These are phyloP conservation scores for Chironomus tentans DNA, from an alignment of 2,888 invertebrate species.

Conservation along the genomic window DNA sequence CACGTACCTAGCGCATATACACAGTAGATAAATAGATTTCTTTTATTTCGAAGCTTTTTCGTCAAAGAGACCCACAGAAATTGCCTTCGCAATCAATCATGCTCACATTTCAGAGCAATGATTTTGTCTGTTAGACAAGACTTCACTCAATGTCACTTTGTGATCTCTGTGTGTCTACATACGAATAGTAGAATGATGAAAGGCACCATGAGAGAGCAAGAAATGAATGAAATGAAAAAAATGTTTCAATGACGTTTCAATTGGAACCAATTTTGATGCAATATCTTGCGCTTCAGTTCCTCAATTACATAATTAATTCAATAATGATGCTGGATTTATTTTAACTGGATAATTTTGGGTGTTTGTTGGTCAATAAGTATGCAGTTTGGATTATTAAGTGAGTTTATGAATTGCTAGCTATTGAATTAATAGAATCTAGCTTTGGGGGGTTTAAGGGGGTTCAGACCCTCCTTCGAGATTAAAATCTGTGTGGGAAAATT, in stretches of 20 bases:
- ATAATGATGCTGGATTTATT: background rate
- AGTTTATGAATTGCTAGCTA: too few species aligned
- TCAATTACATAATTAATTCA: slow-evolving; percentile 22
- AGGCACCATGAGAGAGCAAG: background rate
- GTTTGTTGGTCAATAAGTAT: too few species aligned
- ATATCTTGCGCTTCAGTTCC: background rate
- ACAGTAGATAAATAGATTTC: background rate
- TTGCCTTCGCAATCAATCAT: slow-evolving; percentile 25
- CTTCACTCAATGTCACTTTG: slow-evolving; percentile 12
- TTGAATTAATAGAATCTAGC: too few species aligned
- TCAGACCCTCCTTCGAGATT: too few species aligned
- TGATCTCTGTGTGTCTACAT: background rate
- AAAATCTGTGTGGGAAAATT: too few species aligned
- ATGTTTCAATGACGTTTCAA: slow-evolving; percentile 9
- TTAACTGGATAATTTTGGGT: too few species aligned
- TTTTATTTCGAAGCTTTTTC: background rate
- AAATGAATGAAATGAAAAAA: background rate
- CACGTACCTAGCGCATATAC: background rate
- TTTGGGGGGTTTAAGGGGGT: too few species aligned
- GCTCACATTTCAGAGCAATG: slow-evolving; percentile 22
- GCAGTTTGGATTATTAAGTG: too few species aligned
- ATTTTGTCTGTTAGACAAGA: slow-evolving; percentile 15
- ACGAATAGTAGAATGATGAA: background rate
- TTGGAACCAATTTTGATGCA: background rate
- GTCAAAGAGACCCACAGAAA: background rate